Conservation (phyloP, 2,113 vertebrate species). For the Bettongia penicillata region DNA sequence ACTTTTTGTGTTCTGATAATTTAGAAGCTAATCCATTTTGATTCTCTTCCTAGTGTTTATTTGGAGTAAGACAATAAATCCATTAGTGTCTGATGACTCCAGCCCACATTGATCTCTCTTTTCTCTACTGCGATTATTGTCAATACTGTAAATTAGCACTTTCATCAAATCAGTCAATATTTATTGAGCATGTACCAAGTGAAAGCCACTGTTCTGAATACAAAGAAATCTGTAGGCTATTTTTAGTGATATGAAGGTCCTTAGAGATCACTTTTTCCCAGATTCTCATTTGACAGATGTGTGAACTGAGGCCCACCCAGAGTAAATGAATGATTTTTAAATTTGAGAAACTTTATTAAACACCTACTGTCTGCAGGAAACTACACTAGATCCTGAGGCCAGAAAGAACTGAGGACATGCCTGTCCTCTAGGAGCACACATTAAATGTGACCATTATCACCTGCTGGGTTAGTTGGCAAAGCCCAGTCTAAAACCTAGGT, state of each 20-base stretch:
- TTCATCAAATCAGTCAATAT: neutral
- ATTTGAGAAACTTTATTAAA: neutral
- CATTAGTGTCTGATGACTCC: neutral
- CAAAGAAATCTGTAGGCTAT: conserved; percentile 5
- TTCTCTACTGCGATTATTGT: neutral
- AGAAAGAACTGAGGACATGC: neutral
- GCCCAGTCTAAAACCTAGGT: neutral
- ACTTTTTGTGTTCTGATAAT: conserved; percentile 5
- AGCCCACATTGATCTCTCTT: neutral
- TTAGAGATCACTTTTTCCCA: neutral
- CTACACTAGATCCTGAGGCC: neutral
- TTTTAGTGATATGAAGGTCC: neutral
- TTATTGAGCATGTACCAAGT: neutral
- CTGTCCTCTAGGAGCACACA: neutral
- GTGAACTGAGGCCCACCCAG: neutral
- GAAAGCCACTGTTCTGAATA: neutral
- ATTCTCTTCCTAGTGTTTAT: neutral
- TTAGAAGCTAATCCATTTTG: neutral
- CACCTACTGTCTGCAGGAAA: neutral
- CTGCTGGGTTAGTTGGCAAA: neutral
- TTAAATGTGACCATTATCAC: neutral
- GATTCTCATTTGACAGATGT: neutral
- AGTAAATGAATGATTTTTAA: neutral
- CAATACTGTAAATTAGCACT: conserved; percentile 17
- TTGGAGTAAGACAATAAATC: conserved; percentile 2